Conservation (phyloP, 1,140 invertebrate genomes). For the Sogatella furcifera region DNA sequence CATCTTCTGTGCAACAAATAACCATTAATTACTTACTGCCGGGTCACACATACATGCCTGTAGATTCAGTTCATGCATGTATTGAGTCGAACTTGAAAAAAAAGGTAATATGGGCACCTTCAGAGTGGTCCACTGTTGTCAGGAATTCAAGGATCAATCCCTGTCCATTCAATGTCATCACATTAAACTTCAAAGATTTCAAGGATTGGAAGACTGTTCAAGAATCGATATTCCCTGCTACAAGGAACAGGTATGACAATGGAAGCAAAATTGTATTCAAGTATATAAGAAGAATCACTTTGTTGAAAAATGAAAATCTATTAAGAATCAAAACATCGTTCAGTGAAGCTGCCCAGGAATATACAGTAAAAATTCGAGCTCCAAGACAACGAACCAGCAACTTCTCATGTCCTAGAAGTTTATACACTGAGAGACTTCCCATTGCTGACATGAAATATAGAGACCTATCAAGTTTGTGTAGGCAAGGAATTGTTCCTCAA, state of each 20-base stretch:
- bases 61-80: slow-evolving; percentile 22
- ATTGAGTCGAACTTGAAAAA: slow-evolving; percentile 20
- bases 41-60: slow-evolving; percentile 24
- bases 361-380: not conserved
- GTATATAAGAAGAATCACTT: not conserved
- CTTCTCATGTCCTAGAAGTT: not conserved
- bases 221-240: not conserved
- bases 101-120: slow-evolving; percentile 23
- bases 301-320: not conserved
- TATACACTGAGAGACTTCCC: not conserved
- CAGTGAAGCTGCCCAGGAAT: not conserved
- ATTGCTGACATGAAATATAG: not conserved
- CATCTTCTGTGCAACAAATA: slow-evolving; percentile 11
- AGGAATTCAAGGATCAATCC: slow-evolving; percentile 2
- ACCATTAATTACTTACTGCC: slow-evolving; percentile 21
- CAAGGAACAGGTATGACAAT: not conserved
- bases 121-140: slow-evolving; percentile 23
- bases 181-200: not conserved
- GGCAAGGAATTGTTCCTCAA: not conserved
- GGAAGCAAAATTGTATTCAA: not conserved
- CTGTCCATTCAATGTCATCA: slow-evolving; percentile 2
- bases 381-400: not conserved
- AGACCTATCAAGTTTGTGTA: not conserved
- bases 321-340: not conserved
- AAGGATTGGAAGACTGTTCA: not conserved